Percentiles rank a stretch among this genome's conserved stretches.
These are phyloP conservation scores for Pongo abelii DNA, from an alignment of 2,113 vertebrate species.

Conservation along the genomic window DNA sequence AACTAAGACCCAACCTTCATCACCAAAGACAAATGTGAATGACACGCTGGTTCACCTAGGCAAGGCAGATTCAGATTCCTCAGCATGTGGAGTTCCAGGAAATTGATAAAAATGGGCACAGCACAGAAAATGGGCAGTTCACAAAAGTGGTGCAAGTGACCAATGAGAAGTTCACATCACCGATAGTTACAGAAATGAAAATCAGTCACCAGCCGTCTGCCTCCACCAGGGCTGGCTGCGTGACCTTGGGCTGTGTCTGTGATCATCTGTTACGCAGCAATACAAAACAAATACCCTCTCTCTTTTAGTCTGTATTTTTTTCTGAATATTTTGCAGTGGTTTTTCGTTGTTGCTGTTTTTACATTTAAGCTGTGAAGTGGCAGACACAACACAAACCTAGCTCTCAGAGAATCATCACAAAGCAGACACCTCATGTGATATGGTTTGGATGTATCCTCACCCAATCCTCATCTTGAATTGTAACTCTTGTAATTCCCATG, in stretches of 20 bases:
- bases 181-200: background rate
- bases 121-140: rapidly evolving
- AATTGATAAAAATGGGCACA: background rate
- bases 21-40: rapidly evolving
- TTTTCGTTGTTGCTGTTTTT: background rate
- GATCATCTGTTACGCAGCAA: rapidly evolving
- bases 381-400: rapidly evolving
- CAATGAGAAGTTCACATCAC: rapidly evolving
- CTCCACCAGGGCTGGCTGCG: rapidly evolving
- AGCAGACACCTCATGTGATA: background rate
- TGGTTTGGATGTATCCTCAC: too few species aligned
- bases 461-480: too few species aligned
- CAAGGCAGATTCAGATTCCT: background rate
- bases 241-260: rapidly evolving
- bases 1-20: rapidly evolving
- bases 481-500: too few species aligned
- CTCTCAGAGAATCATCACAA: rapidly evolving
- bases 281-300: rapidly evolving
- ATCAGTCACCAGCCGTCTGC: rapidly evolving
- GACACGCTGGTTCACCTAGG: background rate
- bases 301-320: background rate
- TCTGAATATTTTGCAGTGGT: background rate
- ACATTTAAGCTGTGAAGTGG: background rate
- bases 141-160: rapidly evolving
- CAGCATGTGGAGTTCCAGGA: rapidly evolving